Percentiles rank a stretch among this genome's conserved stretches.
phyloP scores from a whole-genome alignment of 2,113 vertebrate genomes.

The Promerops cafer region DNA sequence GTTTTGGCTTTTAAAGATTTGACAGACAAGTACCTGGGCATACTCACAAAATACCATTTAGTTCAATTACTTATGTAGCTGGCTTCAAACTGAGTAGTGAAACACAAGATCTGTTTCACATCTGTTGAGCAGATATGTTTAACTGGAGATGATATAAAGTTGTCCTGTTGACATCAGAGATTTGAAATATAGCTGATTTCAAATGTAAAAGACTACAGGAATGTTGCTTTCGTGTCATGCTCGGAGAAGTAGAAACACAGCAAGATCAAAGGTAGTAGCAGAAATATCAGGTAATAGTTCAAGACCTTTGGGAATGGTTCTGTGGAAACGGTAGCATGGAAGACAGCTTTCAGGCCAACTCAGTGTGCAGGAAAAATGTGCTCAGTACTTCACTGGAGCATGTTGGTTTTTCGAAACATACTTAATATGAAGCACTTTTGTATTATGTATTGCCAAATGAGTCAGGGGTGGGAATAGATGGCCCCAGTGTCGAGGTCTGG shows the following conservation, averaged over 20 bases:
- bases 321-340: not conserved
- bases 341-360: not conserved
- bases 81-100: not conserved
- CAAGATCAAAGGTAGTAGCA: not conserved
- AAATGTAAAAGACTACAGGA: not conserved
- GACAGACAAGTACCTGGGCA: not conserved
- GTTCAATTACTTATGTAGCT: not conserved
- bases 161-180: conserved; percentile 28
- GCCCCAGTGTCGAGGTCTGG: not conserved
- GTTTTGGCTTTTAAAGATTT: not conserved
- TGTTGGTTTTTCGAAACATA: not conserved
- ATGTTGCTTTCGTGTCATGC: conserved; percentile 14
- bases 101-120: conserved; percentile 19
- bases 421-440: not conserved
- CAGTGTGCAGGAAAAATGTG: not conserved
- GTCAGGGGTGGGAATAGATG: not conserved
- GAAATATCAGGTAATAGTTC: not conserved
- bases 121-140: conserved; percentile 36
- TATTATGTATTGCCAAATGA: not conserved
- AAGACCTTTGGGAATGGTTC: not conserved
- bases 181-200: conserved; percentile 34
- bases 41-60: not conserved
- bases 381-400: not conserved
- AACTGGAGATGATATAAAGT: conserved; percentile 2
- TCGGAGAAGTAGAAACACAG: not conserved